phyloP scores from a whole-genome alignment of 2,113 vertebrate species.

The Smithornis capensis region DNA sequence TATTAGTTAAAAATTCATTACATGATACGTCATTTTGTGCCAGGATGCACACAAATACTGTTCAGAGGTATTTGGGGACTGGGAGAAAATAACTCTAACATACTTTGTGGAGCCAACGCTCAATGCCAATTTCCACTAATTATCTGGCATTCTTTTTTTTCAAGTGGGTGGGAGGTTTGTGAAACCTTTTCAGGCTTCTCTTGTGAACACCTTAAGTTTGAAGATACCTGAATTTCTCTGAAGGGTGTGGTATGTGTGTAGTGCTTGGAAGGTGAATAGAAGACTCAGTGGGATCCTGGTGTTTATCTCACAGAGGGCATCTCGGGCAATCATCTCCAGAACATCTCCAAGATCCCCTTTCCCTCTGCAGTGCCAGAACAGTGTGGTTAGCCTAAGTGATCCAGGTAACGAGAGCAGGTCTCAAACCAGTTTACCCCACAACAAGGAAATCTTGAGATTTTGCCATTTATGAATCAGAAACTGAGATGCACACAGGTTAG shows the following conservation, averaged over 20 bases:
- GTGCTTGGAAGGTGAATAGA: constrained; percentile 41
- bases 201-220: constrained; percentile 7
- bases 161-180: constrained; percentile 54
- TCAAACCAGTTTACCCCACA: not conserved
- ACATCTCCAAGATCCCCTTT: not conserved
- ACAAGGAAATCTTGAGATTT: not conserved
- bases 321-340: constrained; percentile 20
- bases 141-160: constrained; percentile 57
- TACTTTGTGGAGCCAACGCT: not conserved
- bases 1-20: constrained; percentile 10
- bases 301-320: constrained; percentile 51
- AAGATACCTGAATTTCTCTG: constrained; percentile 20
- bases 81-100: not conserved
- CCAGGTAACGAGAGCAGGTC: not conserved
- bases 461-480: not conserved
- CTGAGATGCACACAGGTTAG: not conserved
- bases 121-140: constrained; percentile 65
- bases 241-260: constrained; percentile 19
- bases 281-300: not conserved
- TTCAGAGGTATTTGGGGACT: not conserved
- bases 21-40: not conserved
- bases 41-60: not conserved
- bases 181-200: constrained; percentile 42
- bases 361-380: not conserved
- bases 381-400: constrained; percentile 5